phyloP scores from a whole-genome alignment of 1,140 invertebrate species.

The Calephelis nemesis region DNA sequence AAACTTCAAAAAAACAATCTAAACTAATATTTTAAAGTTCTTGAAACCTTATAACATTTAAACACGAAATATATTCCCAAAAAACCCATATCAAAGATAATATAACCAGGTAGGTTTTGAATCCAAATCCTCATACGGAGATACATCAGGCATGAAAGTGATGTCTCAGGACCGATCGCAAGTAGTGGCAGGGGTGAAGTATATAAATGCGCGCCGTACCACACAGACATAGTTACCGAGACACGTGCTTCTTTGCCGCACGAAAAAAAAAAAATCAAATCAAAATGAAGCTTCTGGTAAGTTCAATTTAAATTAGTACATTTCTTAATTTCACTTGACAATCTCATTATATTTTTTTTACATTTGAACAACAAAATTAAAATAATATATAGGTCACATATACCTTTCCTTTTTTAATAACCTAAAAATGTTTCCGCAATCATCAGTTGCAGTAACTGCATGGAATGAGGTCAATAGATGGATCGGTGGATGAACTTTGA shows the following conservation, averaged over 20 bases:
- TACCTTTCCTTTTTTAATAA: not conserved
- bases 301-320: constrained; percentile 44
- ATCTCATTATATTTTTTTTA: constrained; percentile 14
- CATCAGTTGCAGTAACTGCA: constrained; percentile 51
- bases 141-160: constrained; percentile 71
- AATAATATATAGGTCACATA: constrained; percentile 26
- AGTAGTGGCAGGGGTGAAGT: constrained; percentile 73
- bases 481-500: constrained; percentile 63
- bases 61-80: not conserved
- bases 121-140: constrained; percentile 47
- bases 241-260: constrained; percentile 62
- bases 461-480: constrained; percentile 54
- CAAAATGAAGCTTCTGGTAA: constrained; percentile 74
- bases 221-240: constrained; percentile 72
- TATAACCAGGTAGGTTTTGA: not conserved
- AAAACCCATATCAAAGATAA: not conserved
- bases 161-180: constrained; percentile 60
- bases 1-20: no score
- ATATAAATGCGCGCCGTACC: constrained; percentile 69
- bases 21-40: no score
- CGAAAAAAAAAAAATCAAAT: constrained; percentile 46
- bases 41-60: no score
- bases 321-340: constrained; percentile 10
- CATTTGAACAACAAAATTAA: not conserved
- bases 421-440: constrained; percentile 41